Evolutionary conservation across 2,113 vertebrate species (phyloP).

Genomic region (Prinia subflava): DNA sequence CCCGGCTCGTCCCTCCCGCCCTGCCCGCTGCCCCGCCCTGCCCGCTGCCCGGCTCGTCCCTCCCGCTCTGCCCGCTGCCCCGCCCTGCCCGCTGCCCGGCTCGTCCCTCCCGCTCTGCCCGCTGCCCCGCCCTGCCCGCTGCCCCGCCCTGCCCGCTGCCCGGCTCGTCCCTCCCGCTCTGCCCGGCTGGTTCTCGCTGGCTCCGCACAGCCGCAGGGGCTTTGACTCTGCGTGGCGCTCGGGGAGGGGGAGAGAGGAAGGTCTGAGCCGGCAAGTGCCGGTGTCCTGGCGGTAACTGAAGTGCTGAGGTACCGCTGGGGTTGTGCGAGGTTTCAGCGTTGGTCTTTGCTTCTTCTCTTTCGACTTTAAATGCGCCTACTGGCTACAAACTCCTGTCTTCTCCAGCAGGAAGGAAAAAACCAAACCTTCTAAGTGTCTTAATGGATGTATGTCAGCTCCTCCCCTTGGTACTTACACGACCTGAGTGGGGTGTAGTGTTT

Average conservation of each 20-base stretch:
- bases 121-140: no score
- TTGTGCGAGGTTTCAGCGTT: background rate
- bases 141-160: no score
- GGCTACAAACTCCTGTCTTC: background rate
- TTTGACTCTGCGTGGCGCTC: no score
- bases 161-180: accelerated
- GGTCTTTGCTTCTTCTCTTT: background rate
- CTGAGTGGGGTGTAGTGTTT: background rate
- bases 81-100: no score
- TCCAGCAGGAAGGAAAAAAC: background rate
- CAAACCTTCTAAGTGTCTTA: background rate
- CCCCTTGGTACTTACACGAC: accelerated
- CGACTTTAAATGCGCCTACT: accelerated
- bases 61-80: no score
- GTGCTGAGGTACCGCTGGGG: accelerated
- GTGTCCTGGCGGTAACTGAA: background rate
- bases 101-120: no score
- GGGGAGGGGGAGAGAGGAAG: background rate
- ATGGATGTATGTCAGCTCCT: accelerated
- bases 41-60: no score
- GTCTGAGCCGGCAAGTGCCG: background rate
- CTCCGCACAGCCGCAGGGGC: no score
- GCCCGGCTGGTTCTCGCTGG: accelerated
- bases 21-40: no score
- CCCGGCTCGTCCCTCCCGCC: no score